These are phyloP conservation scores for Holothuria glaberrima DNA, from an alignment of 35 echinoderm and acorn worm species.

Conservation along the genomic window DNA sequence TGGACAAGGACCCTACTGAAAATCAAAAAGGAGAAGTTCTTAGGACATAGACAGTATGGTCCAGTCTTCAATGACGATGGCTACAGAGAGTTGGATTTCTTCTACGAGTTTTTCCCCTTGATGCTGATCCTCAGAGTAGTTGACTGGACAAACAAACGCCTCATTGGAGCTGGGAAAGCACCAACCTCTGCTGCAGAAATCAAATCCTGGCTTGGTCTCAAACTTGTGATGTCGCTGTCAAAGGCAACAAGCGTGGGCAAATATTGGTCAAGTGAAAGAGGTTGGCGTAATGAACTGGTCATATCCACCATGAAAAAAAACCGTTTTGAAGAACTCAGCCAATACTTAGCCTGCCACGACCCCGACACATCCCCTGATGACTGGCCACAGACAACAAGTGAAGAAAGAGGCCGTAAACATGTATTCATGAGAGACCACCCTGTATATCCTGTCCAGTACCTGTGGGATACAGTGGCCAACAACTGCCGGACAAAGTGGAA, in stretches of 20 bases:
- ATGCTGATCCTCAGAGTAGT: background rate
- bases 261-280: background rate
- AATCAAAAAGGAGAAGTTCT: background rate
- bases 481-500: too few relatives aligned
- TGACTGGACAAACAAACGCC: slow-evolving; percentile 2
- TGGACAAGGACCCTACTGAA: background rate
- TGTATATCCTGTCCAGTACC: background rate
- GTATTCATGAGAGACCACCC: background rate
- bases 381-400: background rate
- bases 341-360: background rate
- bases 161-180: background rate
- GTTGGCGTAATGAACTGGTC: background rate
- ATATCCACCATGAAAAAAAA: background rate
- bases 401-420: background rate
- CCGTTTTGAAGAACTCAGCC: background rate
- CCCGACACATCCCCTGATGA: background rate
- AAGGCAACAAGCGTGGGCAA: background rate
- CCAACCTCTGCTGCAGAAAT: background rate
- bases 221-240: background rate
- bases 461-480: slow-evolving; percentile 17
- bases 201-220: background rate
- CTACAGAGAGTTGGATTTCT: background rate
- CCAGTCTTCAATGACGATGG: background rate
- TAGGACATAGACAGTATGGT: too few relatives aligned
- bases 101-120: background rate